phyloP scores from a whole-genome alignment of 2,797 vertebrate species.

The Arrhamphus sclerolepis region DNA sequence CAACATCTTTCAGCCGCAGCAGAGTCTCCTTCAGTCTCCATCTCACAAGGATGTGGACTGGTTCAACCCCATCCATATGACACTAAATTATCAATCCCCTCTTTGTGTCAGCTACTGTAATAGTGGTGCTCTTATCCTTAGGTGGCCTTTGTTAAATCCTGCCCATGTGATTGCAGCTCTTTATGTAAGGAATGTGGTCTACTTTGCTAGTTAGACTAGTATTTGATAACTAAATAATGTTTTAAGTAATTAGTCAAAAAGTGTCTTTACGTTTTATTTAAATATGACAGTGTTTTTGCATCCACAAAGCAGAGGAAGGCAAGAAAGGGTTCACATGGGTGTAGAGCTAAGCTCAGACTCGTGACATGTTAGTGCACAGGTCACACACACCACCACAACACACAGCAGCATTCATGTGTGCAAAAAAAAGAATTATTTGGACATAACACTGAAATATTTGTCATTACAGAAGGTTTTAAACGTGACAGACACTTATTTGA shows the following conservation, averaged over 20 bases:
- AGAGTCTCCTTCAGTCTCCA: constrained; percentile 17
- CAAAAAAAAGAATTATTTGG: not conserved
- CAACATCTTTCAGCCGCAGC: constrained; percentile 20
- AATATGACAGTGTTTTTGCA: too few species aligned
- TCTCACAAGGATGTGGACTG: constrained; percentile 33
- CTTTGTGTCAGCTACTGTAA: constrained; percentile 58
- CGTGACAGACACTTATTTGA: constrained; percentile 13
- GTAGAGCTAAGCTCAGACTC: constrained; percentile 29
- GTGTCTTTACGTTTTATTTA: not conserved
- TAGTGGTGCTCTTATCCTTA: constrained; percentile 59
- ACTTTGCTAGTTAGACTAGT: not conserved
- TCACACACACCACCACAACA: constrained; percentile 14
- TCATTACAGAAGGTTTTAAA: not conserved
- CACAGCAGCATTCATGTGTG: not conserved
- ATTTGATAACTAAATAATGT: not conserved
- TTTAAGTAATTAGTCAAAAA: not conserved
- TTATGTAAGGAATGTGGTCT: constrained; percentile 18
- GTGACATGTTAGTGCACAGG: constrained; percentile 29
- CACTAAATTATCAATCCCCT: constrained; percentile 44
- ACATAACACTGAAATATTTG: not conserved
- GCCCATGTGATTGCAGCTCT: constrained; percentile 60
- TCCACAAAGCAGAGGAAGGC: not conserved
- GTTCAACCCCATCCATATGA: constrained; percentile 39
- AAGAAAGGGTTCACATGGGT: constrained; percentile 21
- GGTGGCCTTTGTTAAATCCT: constrained; percentile 64